Evolutionary conservation across 2,888 invertebrate species (phyloP).

Genomic region (Trichacis sp.): DNA sequence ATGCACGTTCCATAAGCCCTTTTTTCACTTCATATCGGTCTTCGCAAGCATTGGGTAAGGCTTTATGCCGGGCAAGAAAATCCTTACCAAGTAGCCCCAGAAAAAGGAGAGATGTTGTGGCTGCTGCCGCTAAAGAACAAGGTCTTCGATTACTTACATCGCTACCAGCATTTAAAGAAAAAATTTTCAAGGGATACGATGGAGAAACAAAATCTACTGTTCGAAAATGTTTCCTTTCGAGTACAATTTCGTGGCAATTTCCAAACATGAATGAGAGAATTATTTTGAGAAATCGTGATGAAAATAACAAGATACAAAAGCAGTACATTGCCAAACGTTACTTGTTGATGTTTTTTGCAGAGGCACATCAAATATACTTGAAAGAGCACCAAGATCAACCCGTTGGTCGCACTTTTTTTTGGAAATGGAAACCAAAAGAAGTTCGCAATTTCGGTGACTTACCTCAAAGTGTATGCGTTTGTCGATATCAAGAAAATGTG

Average conservation of each 20-base stretch:
- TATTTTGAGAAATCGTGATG: background rate
- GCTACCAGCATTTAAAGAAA: background rate
- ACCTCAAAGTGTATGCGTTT: background rate
- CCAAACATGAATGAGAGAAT: background rate
- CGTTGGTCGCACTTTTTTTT: background rate
- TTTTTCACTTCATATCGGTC: no score
- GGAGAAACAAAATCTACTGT: background rate
- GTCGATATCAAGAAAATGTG: slow-evolving; percentile 1
- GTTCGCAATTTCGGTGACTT: background rate
- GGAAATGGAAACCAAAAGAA: slow-evolving; percentile 1
- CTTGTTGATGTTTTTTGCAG: background rate
- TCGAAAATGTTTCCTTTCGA: background rate
- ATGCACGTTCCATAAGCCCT: no score
- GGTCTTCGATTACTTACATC: no score
- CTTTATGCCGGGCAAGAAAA: no score
- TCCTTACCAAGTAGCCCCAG: no score
- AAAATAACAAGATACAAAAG: background rate
- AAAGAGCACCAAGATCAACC: background rate
- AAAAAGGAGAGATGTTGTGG: no score
- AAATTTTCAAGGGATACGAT: background rate
- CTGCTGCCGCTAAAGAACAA: no score
- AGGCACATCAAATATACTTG: background rate
- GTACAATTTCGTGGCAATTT: background rate
- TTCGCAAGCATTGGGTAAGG: no score
- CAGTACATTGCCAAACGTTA: background rate